Base-by-base conservation (phyloP, 2,797 vertebrate genomes). In the Antennarius maculatus region DNA sequence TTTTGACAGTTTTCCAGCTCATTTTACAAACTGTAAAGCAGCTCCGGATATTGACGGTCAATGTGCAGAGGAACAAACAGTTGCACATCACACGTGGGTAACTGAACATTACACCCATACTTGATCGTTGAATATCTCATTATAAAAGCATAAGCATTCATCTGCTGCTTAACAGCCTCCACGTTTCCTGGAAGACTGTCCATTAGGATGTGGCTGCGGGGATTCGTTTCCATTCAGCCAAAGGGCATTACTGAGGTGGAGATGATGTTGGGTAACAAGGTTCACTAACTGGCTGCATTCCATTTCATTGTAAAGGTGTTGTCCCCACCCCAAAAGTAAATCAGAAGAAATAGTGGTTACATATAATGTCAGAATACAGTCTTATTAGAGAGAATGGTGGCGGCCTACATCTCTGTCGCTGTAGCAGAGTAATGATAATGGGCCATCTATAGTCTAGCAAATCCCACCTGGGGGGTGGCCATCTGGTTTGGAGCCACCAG, bases 181-280 rank as follows among this genome's bases (percentile, higher is more conserved):
- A 43, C 18, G 7, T 54, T 45, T 53, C 15, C 18, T 14, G 29
- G 11, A 34, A 46, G 23, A 42, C 7, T 66, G 48, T 52, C 42
- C 27, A 43, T 45, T 47, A 28, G 15, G 17, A 16, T 48, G 27
- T 18, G 23, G 34, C 55, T 54, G 51, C 31, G 61, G 46, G 42
- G 28, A 49, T 63, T 28, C 47, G 16, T 48, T 80, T 34, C 16
- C 41, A 71, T 54, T 61, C 43, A 54, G 17, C 18, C 2, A 28
- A 10, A 16, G 47, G 54, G 34, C 63, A 55, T 61, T 46, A 58
- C n/a, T 54, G 42, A 58, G 53, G 37, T 59, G 0, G 1, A n/a
- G 0, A 17, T 27, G 48, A 61, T 48, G 51, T 17, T 43, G 12
- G 3, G 18, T 0, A 39, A 28, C 66, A 37, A 54, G 2, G 4